A percentile compares a stretch with the other conserved stretches of the same genome.
Conservation (phyloP, 2,888 invertebrate species). For the Drosophila paracracens region DNA sequence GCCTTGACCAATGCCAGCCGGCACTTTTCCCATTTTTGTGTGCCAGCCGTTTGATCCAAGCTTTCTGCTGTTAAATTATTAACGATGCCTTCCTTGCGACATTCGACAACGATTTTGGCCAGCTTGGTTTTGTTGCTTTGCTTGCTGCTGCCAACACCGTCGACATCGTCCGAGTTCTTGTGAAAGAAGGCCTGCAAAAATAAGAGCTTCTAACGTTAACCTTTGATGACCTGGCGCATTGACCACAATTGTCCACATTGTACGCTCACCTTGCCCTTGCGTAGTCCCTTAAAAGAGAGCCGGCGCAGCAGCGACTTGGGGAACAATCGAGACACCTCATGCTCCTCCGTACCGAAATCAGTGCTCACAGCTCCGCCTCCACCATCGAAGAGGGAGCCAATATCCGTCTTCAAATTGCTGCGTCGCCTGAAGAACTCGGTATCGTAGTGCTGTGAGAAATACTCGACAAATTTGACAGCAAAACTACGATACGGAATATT, state of each 20-base stretch:
- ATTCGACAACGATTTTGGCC: constrained; percentile 96
- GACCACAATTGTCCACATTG: not conserved
- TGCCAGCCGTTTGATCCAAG: constrained; percentile 91
- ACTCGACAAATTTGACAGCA: constrained; percentile 92
- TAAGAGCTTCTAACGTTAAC: constrained; percentile 82
- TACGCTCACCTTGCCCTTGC: constrained; percentile 89
- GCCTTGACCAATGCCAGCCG: constrained; percentile 95
- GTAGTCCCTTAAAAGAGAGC: constrained; percentile 94
- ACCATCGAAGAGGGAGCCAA: constrained; percentile 60
- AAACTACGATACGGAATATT: constrained; percentile 91
- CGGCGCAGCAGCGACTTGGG: constrained; percentile 94
- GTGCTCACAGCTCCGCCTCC: constrained; percentile 6
- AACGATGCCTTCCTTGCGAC: constrained; percentile 96
- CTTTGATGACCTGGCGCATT: constrained; percentile 35
- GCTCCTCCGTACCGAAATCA: constrained; percentile 90
- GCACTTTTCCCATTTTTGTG: constrained; percentile 97
- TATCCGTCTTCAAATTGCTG: constrained; percentile 85
- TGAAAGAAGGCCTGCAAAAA: constrained; percentile 90
- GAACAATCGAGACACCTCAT: constrained; percentile 91
- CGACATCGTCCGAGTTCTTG: constrained; percentile 88
- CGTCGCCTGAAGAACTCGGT: constrained; percentile 89
- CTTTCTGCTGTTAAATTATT: constrained; percentile 97
- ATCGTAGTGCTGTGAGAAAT: constrained; percentile 94
- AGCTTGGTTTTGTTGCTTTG: constrained; percentile 93
- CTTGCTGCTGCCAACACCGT: constrained; percentile 90